Evolutionary conservation across 2,888 invertebrate genomes (phyloP).

Genomic region (Pyrochroa serraticornis): DNA sequence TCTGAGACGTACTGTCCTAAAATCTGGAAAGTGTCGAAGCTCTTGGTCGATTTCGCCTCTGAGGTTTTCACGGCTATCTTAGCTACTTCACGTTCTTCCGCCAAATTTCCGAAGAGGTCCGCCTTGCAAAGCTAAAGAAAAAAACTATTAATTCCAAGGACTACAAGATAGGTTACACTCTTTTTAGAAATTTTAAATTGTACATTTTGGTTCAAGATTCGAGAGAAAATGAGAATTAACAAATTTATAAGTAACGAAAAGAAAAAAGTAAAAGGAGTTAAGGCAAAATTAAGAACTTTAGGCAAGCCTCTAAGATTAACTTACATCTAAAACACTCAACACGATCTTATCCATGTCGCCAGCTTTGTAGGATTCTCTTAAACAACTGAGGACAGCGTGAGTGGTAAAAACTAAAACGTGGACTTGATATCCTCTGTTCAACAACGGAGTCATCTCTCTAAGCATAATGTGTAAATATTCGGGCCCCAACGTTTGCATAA

Average conservation of each 20-base stretch:
- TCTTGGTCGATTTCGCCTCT: slow-evolving; percentile 85
- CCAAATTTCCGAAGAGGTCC: slow-evolving; percentile 86
- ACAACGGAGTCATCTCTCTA: slow-evolving; percentile 77
- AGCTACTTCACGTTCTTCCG: slow-evolving; percentile 91
- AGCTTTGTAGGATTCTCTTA: slow-evolving; percentile 73
- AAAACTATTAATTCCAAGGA: slow-evolving; percentile 2
- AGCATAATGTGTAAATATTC: slow-evolving; percentile 78
- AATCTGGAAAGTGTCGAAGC: slow-evolving; percentile 83
- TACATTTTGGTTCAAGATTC: too few species aligned
- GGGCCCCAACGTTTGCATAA: slow-evolving; percentile 85
- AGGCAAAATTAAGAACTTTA: neutral
- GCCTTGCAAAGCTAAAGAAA: slow-evolving; percentile 72
- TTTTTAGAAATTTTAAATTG: neutral
- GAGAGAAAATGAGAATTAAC: too few species aligned
- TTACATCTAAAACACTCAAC: slow-evolving; percentile 75
- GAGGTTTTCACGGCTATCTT: slow-evolving; percentile 81
- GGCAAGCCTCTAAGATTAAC: slow-evolving; percentile 31
- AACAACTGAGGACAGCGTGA: slow-evolving; percentile 77
- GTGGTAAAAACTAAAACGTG: slow-evolving; percentile 92
- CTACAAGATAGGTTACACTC: neutral
- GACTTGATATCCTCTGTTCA: slow-evolving; percentile 90
- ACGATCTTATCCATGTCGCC: slow-evolving; percentile 83
- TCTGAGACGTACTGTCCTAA: slow-evolving; percentile 80
- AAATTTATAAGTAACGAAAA: too few species aligned
- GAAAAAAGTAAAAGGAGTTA: too few species aligned